Percentiles rank a stretch among this genome's conserved stretches.
phyloP scores from a whole-genome alignment of 1,140 invertebrate species.

The Maniola jurtina region DNA sequence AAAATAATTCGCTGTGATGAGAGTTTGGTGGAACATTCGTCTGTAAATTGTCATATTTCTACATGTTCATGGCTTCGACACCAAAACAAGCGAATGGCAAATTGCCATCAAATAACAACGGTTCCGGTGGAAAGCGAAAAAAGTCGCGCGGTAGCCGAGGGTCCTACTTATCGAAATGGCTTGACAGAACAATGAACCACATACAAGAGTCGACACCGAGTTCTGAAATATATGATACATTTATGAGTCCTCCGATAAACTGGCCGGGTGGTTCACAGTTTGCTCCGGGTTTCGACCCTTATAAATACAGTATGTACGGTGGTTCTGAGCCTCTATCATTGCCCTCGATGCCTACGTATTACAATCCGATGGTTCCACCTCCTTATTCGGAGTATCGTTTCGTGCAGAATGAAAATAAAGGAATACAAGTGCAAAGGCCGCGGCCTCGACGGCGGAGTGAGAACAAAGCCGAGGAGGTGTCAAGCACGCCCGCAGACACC shows the following conservation, averaged over 20 bases:
- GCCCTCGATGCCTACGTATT: constrained; percentile 60
- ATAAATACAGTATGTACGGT: constrained; percentile 53
- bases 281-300: constrained; percentile 61
- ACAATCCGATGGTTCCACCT: constrained; percentile 48
- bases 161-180: constrained; percentile 68
- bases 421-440: constrained; percentile 58
- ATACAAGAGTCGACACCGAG: constrained; percentile 56
- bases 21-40: constrained; percentile 10
- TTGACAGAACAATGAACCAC: constrained; percentile 66
- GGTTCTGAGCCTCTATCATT: constrained; percentile 60
- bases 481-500: constrained; percentile 41
- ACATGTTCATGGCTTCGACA: constrained; percentile 57
- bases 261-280: constrained; percentile 60
- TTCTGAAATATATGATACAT: constrained; percentile 60
- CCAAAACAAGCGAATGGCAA: constrained; percentile 64
- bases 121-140: constrained; percentile 66
- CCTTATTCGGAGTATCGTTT: constrained; percentile 56
- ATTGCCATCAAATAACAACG: constrained; percentile 55
- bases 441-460: constrained; percentile 45
- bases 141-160: constrained; percentile 61
- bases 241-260: constrained; percentile 50
- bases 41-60: constrained; percentile 12
- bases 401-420: constrained; percentile 54
- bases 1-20: constrained; percentile 26
- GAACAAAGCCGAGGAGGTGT: constrained; percentile 59